Evolutionary conservation across 2,888 invertebrate genomes (phyloP).

Genomic region (Prosapia bicincta): DNA sequence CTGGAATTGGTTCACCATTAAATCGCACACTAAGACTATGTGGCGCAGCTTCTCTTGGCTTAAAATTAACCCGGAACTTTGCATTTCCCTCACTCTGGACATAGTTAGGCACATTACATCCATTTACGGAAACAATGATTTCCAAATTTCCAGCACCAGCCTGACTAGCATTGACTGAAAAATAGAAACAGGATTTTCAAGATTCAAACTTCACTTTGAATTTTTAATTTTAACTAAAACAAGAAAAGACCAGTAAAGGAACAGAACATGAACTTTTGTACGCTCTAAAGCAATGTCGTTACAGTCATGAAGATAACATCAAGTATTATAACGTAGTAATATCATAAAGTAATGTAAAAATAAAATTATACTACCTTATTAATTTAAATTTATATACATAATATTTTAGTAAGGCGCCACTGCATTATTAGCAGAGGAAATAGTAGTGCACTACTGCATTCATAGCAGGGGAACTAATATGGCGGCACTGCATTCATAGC

Average conservation of each 20-base stretch:
- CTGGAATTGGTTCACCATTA: constrained; percentile 64
- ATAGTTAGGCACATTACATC: constrained; percentile 96
- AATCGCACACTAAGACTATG: constrained; percentile 89
- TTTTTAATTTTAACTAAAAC: constrained; percentile 9
- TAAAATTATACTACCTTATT: no score
- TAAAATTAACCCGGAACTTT: constrained; percentile 90
- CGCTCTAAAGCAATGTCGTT: background rate
- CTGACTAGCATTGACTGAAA: constrained; percentile 54
- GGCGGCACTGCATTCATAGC: no score
- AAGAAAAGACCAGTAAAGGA: constrained; percentile 11
- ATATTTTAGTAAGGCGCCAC: no score
- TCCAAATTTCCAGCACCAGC: constrained; percentile 94
- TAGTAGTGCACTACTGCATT: no score
- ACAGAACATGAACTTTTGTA: background rate
- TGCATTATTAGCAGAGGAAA: no score
- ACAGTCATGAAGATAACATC: background rate
- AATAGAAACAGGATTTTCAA: no score
- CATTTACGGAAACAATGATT: constrained; percentile 95
- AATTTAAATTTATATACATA: no score
- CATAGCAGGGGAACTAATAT: no score
- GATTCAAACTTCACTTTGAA: no score
- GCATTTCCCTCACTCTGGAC: constrained; percentile 97
- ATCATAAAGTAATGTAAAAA: no score
- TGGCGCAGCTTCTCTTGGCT: constrained; percentile 88
- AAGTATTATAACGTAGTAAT: no score